Evolutionary conservation across 1,140 invertebrate genomes (phyloP), one percentile per base, ranked within the genome.

Genomic region (Charaxes varanes): DNA sequence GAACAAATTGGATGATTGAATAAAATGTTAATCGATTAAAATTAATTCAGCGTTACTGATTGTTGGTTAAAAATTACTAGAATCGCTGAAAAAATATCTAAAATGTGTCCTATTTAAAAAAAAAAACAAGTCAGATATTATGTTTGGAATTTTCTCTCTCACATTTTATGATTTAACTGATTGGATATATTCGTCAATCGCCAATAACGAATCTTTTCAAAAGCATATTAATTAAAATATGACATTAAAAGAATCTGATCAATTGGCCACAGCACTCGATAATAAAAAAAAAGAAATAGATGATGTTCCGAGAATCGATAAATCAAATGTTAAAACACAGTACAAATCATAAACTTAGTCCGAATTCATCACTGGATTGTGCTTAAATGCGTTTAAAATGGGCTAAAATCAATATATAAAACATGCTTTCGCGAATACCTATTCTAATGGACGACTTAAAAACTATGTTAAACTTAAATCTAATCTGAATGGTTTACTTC

Each of bases 181-280:
- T 67, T 33, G 36, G 18, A 26, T 47, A 59, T n/a, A n/a, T 61
- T 63, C 51, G 53, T 68, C 62, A 63, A 40, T 28, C 21, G 53
- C 56, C 61, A 64, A 61, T 48, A 24, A 28, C 7, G 44, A 52
- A 40, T 55, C 53, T 63, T 65, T 63, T 70, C 62, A 50, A 48
- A 61, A 63, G 62, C 76, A 80, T 80, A 80, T 80, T 72, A 50
- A 43, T 46, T 22, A 54, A 63, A 80, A 80, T 77, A 80, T 73
- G 72, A 50, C 46, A 65, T 54, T 53, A 70, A 74, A 76, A 74
- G 68, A 67, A 59, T 36, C 36, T 31, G 33, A 52, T 44, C 36
- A 31, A 56, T 62, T 60, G 62, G 52, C 53, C n/a, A n/a, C n/a
- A 23, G 30, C 31, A 49, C 22, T 49, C 31, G 41, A 49, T 52